phyloP scores from a whole-genome alignment of 2,113 vertebrate genomes.

The Halcyon malimbica region DNA sequence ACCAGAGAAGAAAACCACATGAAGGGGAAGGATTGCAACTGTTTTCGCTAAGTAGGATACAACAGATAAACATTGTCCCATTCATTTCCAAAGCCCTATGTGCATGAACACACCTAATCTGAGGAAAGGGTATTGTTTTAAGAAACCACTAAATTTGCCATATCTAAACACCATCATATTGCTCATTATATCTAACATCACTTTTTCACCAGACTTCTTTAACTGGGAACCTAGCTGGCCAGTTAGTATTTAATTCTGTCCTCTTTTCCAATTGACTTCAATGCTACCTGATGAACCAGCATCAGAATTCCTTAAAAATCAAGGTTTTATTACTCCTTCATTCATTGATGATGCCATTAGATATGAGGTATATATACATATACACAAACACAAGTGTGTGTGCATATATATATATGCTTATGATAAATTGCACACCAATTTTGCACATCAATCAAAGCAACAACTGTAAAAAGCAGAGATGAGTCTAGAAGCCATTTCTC shows the following conservation, averaged over 20 bases:
- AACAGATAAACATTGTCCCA: background rate
- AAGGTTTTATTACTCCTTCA: background rate
- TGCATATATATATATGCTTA: background rate
- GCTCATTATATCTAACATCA: background rate
- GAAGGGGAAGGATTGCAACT: background rate
- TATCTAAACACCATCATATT: background rate
- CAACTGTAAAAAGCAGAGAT: background rate
- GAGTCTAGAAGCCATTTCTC: background rate
- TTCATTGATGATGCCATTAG: background rate
- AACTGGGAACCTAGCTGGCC: background rate
- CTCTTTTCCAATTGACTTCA: background rate
- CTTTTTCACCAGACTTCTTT: background rate
- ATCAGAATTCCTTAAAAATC: background rate
- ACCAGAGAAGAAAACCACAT: background rate
- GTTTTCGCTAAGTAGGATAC: background rate
- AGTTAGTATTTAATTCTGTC: background rate
- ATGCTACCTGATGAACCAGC: background rate
- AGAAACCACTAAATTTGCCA: background rate
- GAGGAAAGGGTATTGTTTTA: background rate
- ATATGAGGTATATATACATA: background rate
- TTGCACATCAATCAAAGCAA: background rate
- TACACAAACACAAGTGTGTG: rapidly evolving
- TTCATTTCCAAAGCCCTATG: background rate
- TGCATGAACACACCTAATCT: background rate
- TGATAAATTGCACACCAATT: background rate